Conservation (phyloP, 2,113 vertebrate genomes). For the Prunella himalayana region DNA sequence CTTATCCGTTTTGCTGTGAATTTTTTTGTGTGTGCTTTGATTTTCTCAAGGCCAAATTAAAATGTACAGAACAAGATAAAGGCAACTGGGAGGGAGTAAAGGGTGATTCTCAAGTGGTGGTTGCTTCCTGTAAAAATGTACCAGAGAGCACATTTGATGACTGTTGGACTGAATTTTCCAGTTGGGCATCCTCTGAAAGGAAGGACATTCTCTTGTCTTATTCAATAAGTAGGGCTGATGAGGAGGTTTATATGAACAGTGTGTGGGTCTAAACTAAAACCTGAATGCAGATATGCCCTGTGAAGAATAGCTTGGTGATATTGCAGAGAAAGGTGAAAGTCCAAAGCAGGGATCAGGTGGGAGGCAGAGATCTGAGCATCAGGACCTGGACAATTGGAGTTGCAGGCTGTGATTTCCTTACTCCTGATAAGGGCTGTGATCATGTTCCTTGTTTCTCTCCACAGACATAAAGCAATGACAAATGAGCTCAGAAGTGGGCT, state of each 20-base stretch:
- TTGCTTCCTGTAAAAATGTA: neutral
- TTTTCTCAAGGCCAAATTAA: neutral
- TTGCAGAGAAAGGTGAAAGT: neutral
- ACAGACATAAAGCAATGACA: neutral
- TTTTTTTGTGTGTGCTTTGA: neutral
- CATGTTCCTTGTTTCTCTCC: neutral
- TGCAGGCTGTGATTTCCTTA: neutral
- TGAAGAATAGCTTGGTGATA: neutral
- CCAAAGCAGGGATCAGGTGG: neutral
- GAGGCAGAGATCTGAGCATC: neutral
- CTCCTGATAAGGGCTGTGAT: neutral
- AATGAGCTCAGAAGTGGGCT: neutral
- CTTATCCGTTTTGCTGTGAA: neutral
- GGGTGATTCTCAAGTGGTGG: neutral
- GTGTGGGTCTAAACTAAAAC: neutral
- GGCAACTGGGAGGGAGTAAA: neutral
- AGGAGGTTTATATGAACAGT: neutral
- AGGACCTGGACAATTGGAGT: fast-evolving
- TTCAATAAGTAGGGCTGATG: neutral
- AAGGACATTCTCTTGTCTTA: neutral
- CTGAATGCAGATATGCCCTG: neutral
- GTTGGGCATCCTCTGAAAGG: neutral
- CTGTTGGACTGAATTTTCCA: neutral
- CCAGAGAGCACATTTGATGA: neutral
- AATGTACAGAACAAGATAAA: neutral